phyloP scores from a whole-genome alignment of 2,797 vertebrate species.

The Sebastes baramenuke region DNA sequence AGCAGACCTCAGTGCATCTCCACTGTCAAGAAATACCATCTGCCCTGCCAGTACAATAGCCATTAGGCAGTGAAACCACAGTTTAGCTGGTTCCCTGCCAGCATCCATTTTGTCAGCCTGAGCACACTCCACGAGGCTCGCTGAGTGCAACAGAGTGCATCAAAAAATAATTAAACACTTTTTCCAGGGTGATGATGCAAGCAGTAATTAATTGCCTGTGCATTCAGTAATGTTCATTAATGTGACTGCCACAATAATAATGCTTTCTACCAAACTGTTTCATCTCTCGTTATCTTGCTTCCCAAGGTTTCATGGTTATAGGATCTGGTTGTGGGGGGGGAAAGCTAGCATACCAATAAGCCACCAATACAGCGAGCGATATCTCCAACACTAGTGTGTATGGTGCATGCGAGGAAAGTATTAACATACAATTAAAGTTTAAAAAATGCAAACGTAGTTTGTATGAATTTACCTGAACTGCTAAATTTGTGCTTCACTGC shows the following conservation, averaged over 20 bases:
- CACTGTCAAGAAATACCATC: slow-evolving; percentile 60
- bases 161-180: slow-evolving; percentile 79
- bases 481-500: slow-evolving; percentile 6
- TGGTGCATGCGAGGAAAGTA: neutral
- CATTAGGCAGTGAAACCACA: slow-evolving; percentile 69
- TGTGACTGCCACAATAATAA: slow-evolving; percentile 70
- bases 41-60: slow-evolving; percentile 66
- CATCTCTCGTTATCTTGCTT: slow-evolving; percentile 51
- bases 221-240: slow-evolving; percentile 76
- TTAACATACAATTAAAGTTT: neutral
- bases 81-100: slow-evolving; percentile 73
- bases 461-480: neutral
- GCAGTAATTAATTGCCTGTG: slow-evolving; percentile 79
- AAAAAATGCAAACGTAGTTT: neutral
- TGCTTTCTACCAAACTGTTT: slow-evolving; percentile 60
- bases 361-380: neutral
- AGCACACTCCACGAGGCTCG: slow-evolving; percentile 61
- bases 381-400: neutral
- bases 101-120: slow-evolving; percentile 74
- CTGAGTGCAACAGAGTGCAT: slow-evolving; percentile 75
- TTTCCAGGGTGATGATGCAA: slow-evolving; percentile 80
- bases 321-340: slow-evolving; percentile 20
- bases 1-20: slow-evolving; percentile 29
- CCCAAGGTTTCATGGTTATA: slow-evolving; percentile 36
- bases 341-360: slow-evolving; percentile 12